A percentile compares a stretch with the other conserved stretches of the same genome.
phyloP scores from a whole-genome alignment of 92 coral and sea anemone genomes.

The Isaurus tuberculatus region DNA sequence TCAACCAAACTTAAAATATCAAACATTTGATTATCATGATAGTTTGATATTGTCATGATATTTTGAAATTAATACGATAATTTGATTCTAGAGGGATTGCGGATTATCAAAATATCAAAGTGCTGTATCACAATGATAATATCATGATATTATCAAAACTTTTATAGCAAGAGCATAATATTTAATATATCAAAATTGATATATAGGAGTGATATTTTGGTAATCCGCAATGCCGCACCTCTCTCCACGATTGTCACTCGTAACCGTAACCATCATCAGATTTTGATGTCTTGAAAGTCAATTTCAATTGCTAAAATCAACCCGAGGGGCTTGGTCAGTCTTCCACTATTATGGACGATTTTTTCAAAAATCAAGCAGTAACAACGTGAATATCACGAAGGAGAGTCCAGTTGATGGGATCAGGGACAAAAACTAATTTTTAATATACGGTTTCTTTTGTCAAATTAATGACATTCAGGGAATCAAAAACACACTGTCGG shows the following conservation, averaged over 20 bases:
- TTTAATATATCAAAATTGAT: neutral
- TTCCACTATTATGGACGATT: too few relatives aligned
- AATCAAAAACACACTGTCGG: too few relatives aligned
- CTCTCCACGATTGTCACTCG: neutral
- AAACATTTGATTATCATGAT: constrained; percentile 12
- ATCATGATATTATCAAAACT: neutral
- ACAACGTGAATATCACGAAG: too few relatives aligned
- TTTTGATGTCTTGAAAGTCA: too few relatives aligned
- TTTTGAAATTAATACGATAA: neutral
- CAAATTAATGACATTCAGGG: too few relatives aligned
- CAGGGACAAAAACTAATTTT: too few relatives aligned
- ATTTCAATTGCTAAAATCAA: too few relatives aligned
- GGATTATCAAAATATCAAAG: neutral
- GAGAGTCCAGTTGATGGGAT: too few relatives aligned
- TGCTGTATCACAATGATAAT: neutral
- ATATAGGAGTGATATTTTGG: neutral
- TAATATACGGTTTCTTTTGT: too few relatives aligned
- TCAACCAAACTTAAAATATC: neutral
- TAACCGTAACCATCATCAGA: too few relatives aligned
- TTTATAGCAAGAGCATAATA: neutral
- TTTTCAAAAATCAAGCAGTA: too few relatives aligned
- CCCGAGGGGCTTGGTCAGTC: too few relatives aligned
- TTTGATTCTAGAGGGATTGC: neutral
- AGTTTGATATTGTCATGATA: constrained; percentile 16
- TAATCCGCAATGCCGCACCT: constrained; percentile 9